Evolutionary conservation across 2,888 invertebrate genomes (phyloP), one percentile per base, ranked within the genome.

Genomic region (Apamea monoglypha): DNA sequence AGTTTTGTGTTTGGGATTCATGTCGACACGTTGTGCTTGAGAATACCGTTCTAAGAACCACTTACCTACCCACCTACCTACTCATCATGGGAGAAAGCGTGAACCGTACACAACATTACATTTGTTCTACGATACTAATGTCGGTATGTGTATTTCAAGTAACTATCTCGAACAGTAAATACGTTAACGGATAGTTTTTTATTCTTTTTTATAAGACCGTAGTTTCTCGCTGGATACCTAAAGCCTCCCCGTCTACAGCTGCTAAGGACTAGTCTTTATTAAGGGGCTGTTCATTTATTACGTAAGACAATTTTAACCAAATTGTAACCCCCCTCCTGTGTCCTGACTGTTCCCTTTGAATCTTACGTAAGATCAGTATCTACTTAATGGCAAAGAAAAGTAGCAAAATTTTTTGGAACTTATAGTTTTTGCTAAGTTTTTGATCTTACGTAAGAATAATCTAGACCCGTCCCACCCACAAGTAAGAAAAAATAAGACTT

Each of bases 71-170:
- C 12, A 44, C 47, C 53, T 56, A 25, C 59, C 64, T 80, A 68
- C 59, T 63, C 44, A 67, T 69, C 64, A 72, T 53, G 53, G 59
- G 76, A 81, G 87, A 87, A 86, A 86, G 85, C 74, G 68, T 76
- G 71, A 86, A 78, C 64, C 59, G 63, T 64, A 56, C 16, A 66
- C 25, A 47, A n/a, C 40, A 84, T 36, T 53, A 50, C 25, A 70
- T 75, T 25, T 53, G 29, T 44, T 64, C 82, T 63, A 64, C 36
- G 53, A 47, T 67, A 70, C 56, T 66, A 16, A n/a, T 64, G 75
- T 75, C 5, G 12, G 56, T 66, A 29, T 44, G 8, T 69, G 29
- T 73, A 32, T 69, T 61, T 21, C 25, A 69, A 44, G 32, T 70
- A 53, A 1, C 16, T n/a, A 18, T 12, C 7, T 36, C n/a, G 21